A percentile compares a stretch with the other conserved stretches of the same genome.
phyloP scores from a whole-genome alignment of 2,888 invertebrate species.

The Noctua janthina region DNA sequence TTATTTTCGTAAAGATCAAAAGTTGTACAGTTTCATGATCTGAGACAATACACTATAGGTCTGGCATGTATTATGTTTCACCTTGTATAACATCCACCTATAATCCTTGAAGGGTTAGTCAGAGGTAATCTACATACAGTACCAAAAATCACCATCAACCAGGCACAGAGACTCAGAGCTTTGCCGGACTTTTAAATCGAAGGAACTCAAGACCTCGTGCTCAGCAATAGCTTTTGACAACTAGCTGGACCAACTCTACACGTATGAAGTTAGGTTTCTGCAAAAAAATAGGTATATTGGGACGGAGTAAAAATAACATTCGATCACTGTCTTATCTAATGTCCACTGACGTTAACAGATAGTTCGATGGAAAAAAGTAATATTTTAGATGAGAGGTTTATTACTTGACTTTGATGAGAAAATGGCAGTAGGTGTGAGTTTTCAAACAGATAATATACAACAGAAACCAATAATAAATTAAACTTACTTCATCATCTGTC shows the following conservation, averaged over 20 bases:
- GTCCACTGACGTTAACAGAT: constrained; percentile 35
- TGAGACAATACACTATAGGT: too few relatives aligned
- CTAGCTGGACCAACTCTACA: background rate
- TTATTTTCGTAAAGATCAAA: too few relatives aligned
- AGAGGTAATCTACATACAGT: background rate
- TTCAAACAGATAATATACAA: background rate
- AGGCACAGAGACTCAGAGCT: background rate
- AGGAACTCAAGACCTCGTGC: background rate
- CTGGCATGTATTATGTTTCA: too few relatives aligned
- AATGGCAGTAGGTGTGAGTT: background rate
- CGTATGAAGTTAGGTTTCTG: background rate
- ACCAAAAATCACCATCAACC: background rate
- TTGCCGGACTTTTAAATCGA: background rate
- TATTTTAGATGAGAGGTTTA: constrained; percentile 12
- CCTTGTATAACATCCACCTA: background rate
- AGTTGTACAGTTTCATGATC: too few relatives aligned
- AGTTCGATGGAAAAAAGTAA: constrained; percentile 15
- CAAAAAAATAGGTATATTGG: constrained; percentile 11
- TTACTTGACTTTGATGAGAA: constrained; percentile 2
- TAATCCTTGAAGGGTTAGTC: background rate
- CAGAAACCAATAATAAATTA: background rate
- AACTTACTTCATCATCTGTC: too few relatives aligned
- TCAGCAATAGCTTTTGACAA: background rate
- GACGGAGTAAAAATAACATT: constrained; percentile 28
- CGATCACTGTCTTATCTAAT: constrained; percentile 29